Base-by-base conservation (phyloP, 2,797 vertebrate genomes). In the Chelon labrosus region DNA sequence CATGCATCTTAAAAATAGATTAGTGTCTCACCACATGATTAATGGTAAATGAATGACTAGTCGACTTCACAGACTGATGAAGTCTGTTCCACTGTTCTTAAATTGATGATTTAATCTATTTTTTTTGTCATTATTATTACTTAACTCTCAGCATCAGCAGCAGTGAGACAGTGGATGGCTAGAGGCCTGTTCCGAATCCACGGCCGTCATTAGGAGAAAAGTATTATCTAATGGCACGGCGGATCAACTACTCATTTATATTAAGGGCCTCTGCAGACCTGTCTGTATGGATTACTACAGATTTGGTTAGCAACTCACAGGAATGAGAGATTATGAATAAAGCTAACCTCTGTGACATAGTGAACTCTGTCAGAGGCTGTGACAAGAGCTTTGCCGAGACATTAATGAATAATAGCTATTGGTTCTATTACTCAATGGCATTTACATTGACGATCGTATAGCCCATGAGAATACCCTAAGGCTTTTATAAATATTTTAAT, bases 191-290 rank as follows among this genome's bases (percentile, higher is more conserved):
- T 68, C 54, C 58, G 59, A 67, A 77, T 72, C 68, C 37, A 47
- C 25, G 50, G 60, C 63, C 1, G 8, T 78, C 62, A 77, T 85
- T 73, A 79, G 62, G 75, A 70, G 42, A 76, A 83, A 70, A 66
- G 54, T 83, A 83, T 90, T 88, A 91, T 88, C 80, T 89, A 85
- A 88, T 86, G 56, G 76, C 62, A 64, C 50, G 63, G 52, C 57
- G 78, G 88, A 91, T 91, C 59, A 89, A 70, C 73, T 60, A 64
- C 75, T 85, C 84, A 76, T 84, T 80, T 85, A 67, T 86, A 81
- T 84, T 65, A 84, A 79, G 69, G 75, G 81, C 54, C 57, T 53
- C 61, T 38, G 57, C 52, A 78, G 71, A 79, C 59, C 65, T 73
- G 62, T 81, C 58, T 74, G 25, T 85, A 70, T 75, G 86, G 87